phyloP scores from a whole-genome alignment of 2,888 invertebrate species.

The Melanotus villosus region DNA sequence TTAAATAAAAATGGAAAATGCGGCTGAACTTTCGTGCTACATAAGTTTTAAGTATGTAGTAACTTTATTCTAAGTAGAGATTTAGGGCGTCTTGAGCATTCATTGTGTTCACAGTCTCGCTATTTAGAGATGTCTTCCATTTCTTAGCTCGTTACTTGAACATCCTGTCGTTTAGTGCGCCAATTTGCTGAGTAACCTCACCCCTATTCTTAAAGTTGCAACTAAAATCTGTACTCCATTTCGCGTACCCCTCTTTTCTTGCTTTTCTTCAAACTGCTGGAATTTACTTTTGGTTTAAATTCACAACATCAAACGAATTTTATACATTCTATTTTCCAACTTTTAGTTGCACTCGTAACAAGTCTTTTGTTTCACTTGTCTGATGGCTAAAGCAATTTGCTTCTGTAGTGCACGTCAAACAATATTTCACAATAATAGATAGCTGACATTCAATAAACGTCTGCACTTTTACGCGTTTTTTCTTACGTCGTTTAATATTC shows the following conservation, averaged over 20 bases:
- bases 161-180: constrained; percentile 63
- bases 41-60: constrained; percentile 20
- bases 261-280: constrained; percentile 12
- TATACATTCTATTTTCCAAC: neutral
- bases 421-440: neutral
- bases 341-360: neutral
- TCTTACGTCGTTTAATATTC: neutral
- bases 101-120: constrained; percentile 40
- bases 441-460: constrained; percentile 1
- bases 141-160: constrained; percentile 63
- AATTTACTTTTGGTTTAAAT: constrained; percentile 26
- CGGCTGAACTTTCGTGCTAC: constrained; percentile 14
- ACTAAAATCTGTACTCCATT: constrained; percentile 39
- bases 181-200: constrained; percentile 64
- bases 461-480: too few relatives aligned
- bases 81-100: constrained; percentile 25
- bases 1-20: constrained; percentile 8
- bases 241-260: constrained; percentile 2
- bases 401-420: neutral
- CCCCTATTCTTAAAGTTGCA: constrained; percentile 40
- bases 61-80: constrained; percentile 39
- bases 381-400: neutral
- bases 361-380: neutral
- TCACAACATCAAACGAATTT: constrained; percentile 2
- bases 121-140: constrained; percentile 62